Conservation (phyloP, 2,797 vertebrate species). For the Hoplostethus mediterraneus region DNA sequence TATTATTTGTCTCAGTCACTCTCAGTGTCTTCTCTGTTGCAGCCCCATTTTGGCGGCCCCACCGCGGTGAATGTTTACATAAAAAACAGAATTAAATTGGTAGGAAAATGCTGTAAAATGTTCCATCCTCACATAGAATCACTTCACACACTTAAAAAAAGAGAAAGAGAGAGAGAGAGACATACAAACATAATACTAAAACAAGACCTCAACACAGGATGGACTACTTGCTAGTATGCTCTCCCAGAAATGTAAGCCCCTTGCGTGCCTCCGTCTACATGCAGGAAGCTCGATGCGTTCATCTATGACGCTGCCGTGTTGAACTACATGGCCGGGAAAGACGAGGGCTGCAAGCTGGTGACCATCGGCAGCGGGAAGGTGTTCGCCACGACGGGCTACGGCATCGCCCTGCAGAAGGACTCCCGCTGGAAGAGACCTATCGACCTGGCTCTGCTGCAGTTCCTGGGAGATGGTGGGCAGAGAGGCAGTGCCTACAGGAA, state of each 20-base stretch:
- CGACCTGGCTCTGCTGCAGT: slow-evolving; percentile 96
- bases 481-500: neutral
- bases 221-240: too few relatives aligned
- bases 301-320: slow-evolving; percentile 97
- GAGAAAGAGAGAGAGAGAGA: neutral
- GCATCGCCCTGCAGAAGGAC: slow-evolving; percentile 97
- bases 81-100: slow-evolving; percentile 43
- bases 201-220: too few relatives aligned
- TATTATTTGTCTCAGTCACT: too few relatives aligned
- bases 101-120: slow-evolving; percentile 53
- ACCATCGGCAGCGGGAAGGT: slow-evolving; percentile 99
- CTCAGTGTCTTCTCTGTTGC: neutral
- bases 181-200: neutral
- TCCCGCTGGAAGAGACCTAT: slow-evolving; percentile 96
- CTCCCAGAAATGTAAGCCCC: neutral
- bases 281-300: slow-evolving; percentile 97
- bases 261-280: neutral
- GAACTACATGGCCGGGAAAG: slow-evolving; percentile 99
- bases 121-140: slow-evolving; percentile 21
- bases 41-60: slow-evolving; percentile 37
- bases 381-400: slow-evolving; percentile 97
- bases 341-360: slow-evolving; percentile 98
- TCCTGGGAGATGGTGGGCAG: slow-evolving; percentile 92
- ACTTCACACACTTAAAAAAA: slow-evolving; percentile 1
- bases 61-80: slow-evolving; percentile 70